Evolutionary conservation across 1,140 invertebrate genomes (phyloP), one percentile per base, ranked within the genome.

Genomic region (Cyclina sinensis): DNA sequence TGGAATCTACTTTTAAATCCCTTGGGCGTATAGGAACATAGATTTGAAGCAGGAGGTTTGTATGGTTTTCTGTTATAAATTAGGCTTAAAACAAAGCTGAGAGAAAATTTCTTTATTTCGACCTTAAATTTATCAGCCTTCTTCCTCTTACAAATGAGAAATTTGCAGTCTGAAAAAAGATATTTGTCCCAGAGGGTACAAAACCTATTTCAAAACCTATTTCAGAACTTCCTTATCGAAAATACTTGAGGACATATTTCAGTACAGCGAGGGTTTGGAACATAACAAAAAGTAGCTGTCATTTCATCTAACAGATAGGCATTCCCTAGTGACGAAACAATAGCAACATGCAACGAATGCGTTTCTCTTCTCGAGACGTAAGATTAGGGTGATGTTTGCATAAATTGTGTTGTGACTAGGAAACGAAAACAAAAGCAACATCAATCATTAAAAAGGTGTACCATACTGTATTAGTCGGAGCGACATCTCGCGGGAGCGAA

Each of bases 361-460:
- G 37, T 70, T 70, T 70, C 65, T 70, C 65, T 30, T 70, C 65
- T 70, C 65, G 32, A 70, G 35, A 27, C n/a, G 18, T 4, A 5
- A 27, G n/a, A 27, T 24, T 4, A 9, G 4, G 9, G 24, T 70
- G 65, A 70, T 27, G 65, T 39, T 37, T 70, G 65, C 65, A 70
- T 70, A 70, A 70, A 35, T 70, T 70, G 65, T 70, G 32, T 70
- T 70, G 65, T 70, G 65, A 70, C 65, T 37, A 16, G 32, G 5
- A 39, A 70, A 39, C 35, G 32, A 70, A 70, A 35, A 70, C 2
- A 70, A 39, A 70, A 35, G 35, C 65, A 70, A 16, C 35, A 70
- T 70, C 65, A 70, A 70, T 70, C 65, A 70, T 57, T n/a, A 37
- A 30, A 65, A 37, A 21, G 32, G 65, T 70, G 24, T 70, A 70